phyloP scores from a whole-genome alignment of 1,140 invertebrate genomes.

The Euborellia annulipes region DNA sequence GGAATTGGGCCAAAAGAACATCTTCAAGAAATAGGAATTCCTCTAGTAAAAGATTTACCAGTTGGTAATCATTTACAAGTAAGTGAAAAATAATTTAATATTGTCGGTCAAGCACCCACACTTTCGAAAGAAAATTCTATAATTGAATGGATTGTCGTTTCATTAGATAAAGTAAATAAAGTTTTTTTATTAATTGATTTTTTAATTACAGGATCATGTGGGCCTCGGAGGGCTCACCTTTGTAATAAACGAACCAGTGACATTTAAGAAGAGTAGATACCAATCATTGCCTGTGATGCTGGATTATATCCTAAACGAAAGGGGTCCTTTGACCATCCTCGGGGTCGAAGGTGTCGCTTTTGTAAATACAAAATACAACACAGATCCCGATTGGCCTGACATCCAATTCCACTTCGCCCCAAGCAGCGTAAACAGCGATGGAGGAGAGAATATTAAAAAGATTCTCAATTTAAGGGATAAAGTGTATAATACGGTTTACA shows the following conservation, averaged over 20 bases:
- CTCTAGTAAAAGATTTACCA: constrained; percentile 52
- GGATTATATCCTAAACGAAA: constrained; percentile 63
- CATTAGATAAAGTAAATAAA: neutral
- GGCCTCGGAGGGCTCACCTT: constrained; percentile 70
- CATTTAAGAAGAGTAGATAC: constrained; percentile 58
- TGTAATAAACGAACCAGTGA: constrained; percentile 59
- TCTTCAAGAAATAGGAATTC: constrained; percentile 55
- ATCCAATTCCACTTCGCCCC: constrained; percentile 76
- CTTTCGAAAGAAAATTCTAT: no score
- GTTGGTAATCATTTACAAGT: constrained; percentile 13
- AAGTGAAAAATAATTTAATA: no score
- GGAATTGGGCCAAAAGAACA: constrained; percentile 72
- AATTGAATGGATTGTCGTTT: neutral
- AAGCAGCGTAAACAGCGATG: constrained; percentile 64
- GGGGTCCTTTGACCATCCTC: constrained; percentile 59
- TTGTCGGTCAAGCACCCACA: no score
- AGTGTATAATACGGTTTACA: constrained; percentile 72
- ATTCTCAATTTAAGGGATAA: constrained; percentile 59
- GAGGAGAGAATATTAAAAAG: constrained; percentile 54
- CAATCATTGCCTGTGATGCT: constrained; percentile 59
- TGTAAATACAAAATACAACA: constrained; percentile 65
- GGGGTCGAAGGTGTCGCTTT: constrained; percentile 71
- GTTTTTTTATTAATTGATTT: constrained; percentile 37
- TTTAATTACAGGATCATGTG: constrained; percentile 73
- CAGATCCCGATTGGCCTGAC: constrained; percentile 58